Evolutionary conservation across 2,113 vertebrate species (phyloP).

Genomic region (Caloenas nicobarica): DNA sequence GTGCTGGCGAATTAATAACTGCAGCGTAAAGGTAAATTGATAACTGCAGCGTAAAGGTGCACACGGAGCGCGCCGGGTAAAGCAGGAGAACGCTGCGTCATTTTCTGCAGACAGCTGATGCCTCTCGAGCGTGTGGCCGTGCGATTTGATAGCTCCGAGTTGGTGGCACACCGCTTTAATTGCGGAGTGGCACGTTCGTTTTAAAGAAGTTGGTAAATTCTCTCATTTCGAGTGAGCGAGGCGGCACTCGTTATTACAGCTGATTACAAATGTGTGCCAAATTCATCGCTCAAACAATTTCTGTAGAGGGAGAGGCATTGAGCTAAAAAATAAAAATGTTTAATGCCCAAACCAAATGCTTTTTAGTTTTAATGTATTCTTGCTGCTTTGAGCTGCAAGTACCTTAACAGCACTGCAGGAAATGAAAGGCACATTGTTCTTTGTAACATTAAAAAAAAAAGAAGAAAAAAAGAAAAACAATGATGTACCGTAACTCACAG

Average conservation of each 20-base stretch:
- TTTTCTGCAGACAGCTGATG: slow-evolving; percentile 25
- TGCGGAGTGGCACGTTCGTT: slow-evolving; percentile 47
- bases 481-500: slow-evolving; percentile 51
- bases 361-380: slow-evolving; percentile 58
- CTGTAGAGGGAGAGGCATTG: slow-evolving; percentile 42
- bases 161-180: slow-evolving; percentile 12
- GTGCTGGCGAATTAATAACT: not conserved
- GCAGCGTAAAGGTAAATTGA: not conserved
- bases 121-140: not conserved
- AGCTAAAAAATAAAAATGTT: slow-evolving; percentile 56
- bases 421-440: slow-evolving; percentile 72
- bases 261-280: slow-evolving; percentile 45
- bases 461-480: slow-evolving; percentile 31
- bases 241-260: slow-evolving; percentile 54
- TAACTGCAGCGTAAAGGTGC: slow-evolving; percentile 10
- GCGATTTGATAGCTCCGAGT: not conserved
- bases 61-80: not conserved
- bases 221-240: slow-evolving; percentile 50
- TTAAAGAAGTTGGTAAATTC: slow-evolving; percentile 58
- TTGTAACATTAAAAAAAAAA: slow-evolving; percentile 38
- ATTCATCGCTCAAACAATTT: slow-evolving; percentile 53
- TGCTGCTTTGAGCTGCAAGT: slow-evolving; percentile 59
- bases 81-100: slow-evolving; percentile 40
- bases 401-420: slow-evolving; percentile 50
- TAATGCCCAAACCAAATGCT: slow-evolving; percentile 45